Conservation (phyloP, 2,888 invertebrate species). For the Chesias legatella region DNA sequence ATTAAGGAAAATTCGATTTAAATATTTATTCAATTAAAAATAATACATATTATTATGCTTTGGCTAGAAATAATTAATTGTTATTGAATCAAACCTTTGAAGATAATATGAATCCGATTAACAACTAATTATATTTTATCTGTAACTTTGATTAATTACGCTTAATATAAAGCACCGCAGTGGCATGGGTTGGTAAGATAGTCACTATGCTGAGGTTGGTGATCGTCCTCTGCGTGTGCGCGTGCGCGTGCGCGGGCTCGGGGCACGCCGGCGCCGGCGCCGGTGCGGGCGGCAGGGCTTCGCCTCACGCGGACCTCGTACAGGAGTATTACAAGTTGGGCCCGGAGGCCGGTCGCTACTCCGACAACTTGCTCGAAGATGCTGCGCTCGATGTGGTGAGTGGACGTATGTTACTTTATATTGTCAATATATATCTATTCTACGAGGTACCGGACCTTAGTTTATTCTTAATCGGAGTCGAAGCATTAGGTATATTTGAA, state of each 20-base stretch:
- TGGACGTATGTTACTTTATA: not conserved
- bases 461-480: no score
- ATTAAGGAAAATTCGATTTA: no score
- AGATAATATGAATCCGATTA: conserved; percentile 18
- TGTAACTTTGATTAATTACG: conserved; percentile 15
- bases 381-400: conserved; percentile 47
- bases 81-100: conserved; percentile 1
- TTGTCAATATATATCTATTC: not conserved
- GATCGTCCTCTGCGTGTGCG: conserved; percentile 22
- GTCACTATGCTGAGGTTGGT: conserved; percentile 22
- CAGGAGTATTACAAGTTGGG: conserved; percentile 30
- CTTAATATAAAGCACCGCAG: conserved; percentile 18
- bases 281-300: conserved; percentile 17
- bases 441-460: no score
- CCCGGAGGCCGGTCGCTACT: conserved; percentile 31
- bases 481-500: no score
- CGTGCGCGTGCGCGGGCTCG: conserved; percentile 16
- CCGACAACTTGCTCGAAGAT: conserved; percentile 43
- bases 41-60: no score
- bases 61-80: no score
- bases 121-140: conserved; percentile 16
- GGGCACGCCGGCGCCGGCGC: no score
- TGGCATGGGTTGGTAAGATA: not conserved
- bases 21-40: no score
- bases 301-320: conserved; percentile 39